Base-by-base conservation (phyloP, 2,113 vertebrate species). In the Ochotona princeps region DNA sequence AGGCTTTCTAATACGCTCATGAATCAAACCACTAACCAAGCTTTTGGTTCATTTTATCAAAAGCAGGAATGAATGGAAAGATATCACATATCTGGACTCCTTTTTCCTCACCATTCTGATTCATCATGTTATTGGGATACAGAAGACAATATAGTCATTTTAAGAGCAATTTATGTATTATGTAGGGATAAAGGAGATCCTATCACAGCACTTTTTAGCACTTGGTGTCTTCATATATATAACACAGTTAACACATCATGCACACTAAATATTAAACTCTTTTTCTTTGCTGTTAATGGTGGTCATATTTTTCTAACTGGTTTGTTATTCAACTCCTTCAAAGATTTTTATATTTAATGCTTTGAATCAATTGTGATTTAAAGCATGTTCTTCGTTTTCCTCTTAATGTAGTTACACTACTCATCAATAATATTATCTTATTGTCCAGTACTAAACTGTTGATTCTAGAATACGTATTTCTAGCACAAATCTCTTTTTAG, bases 41-140 rank as follows among this genome's bases (percentile, higher is more conserved):
- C 14, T 44, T 3, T 26, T 21, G 38, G 4, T 14, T 4, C 10
- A 17, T 26, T 76, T 47, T 35, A 21, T 11, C 2, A 8, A 35
- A 11, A 30, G 25, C 80, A 9, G 1, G 2, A 75, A 32, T 47
- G 8, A 0, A 70, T 28, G 1, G 2, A 17, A 44, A 47, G 35
- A 3, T 13, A 8, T 15, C 13, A 0, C 51, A 5, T 23, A 5
- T 87, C 13, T 6, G 78, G 15, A 0, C 6, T 67, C 0, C 17
- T 89, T 67, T 18, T 83, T 82, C 30, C 9, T 73, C 35, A 32
- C 14, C 1, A 3, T 60, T 91, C 13, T 83, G 25, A 32, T 8
- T 30, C 0, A 7, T 67, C 9, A 66, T 25, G 74, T 57, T 30
- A 13, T 65, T 57, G 35, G 12, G 12, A 74, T 76, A 63, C 10